Evolutionary conservation across 2,888 invertebrate species (phyloP).

Genomic region (Reticulitermes lucifugus): DNA sequence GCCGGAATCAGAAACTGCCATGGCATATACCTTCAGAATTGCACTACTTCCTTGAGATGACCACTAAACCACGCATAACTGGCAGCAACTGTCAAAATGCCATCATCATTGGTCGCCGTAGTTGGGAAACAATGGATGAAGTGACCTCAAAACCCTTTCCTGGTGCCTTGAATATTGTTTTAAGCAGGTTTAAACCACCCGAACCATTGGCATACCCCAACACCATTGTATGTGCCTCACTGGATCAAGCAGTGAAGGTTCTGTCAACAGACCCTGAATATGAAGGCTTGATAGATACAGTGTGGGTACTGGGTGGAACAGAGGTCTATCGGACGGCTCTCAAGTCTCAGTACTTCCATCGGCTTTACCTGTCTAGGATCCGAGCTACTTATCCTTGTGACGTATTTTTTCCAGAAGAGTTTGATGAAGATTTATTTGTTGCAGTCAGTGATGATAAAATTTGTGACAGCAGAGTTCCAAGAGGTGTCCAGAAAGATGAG

Average conservation of each 20-base stretch:
- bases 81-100: slow-evolving; percentile 30
- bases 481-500: slow-evolving; percentile 41
- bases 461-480: slow-evolving; percentile 38
- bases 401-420: slow-evolving; percentile 43
- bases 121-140: slow-evolving; percentile 44
- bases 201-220: slow-evolving; percentile 39
- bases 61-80: not conserved
- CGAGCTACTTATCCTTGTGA: slow-evolving; percentile 37
- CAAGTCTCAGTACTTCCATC: slow-evolving; percentile 36
- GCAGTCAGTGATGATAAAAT: slow-evolving; percentile 30
- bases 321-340: slow-evolving; percentile 38
- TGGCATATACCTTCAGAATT: slow-evolving; percentile 44
- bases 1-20: slow-evolving; percentile 16
- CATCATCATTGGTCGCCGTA: slow-evolving; percentile 39
- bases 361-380: slow-evolving; percentile 45
- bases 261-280: slow-evolving; percentile 28
- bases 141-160: slow-evolving; percentile 37
- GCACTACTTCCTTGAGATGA: slow-evolving; percentile 41
- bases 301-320: slow-evolving; percentile 45
- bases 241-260: slow-evolving; percentile 22
- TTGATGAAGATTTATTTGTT: slow-evolving; percentile 30
- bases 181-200: slow-evolving; percentile 16
- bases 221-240: slow-evolving; percentile 40
- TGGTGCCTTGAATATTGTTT: slow-evolving; percentile 41
- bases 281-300: slow-evolving; percentile 31